These are phyloP conservation scores for Ostrea edulis DNA, from an alignment of 1,140 invertebrate species.

Conservation along the genomic window DNA sequence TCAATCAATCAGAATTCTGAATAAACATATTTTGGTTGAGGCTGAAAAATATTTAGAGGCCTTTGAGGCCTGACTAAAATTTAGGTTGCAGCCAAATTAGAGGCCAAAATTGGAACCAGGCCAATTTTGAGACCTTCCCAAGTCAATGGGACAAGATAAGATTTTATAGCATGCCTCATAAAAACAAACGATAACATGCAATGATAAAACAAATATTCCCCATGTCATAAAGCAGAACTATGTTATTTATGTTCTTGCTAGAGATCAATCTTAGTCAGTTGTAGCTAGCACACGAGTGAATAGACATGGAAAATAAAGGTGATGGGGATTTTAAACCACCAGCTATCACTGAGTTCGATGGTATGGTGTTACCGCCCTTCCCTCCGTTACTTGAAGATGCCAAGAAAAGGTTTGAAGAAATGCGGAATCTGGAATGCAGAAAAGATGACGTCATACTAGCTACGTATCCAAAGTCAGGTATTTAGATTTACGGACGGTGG, in stretches of 20 bases:
- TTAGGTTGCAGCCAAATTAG: no score
- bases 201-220: no score
- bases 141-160: no score
- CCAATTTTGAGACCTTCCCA: no score
- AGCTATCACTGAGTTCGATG: background rate
- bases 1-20: no score
- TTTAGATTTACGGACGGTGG: background rate
- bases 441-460: background rate
- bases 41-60: no score
- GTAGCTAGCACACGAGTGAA: background rate
- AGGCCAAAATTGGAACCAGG: no score
- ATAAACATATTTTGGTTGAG: no score
- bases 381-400: background rate
- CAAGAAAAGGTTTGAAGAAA: conserved; percentile 27
- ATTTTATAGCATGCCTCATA: no score
- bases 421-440: background rate
- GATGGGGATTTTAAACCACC: background rate
- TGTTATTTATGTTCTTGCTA: background rate
- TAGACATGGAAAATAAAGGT: background rate
- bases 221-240: background rate
- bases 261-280: background rate
- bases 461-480: conserved; percentile 32
- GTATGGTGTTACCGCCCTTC: background rate
- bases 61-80: no score
- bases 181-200: no score